phyloP scores from a whole-genome alignment of 2,888 invertebrate genomes.

The Cancer borealis region DNA sequence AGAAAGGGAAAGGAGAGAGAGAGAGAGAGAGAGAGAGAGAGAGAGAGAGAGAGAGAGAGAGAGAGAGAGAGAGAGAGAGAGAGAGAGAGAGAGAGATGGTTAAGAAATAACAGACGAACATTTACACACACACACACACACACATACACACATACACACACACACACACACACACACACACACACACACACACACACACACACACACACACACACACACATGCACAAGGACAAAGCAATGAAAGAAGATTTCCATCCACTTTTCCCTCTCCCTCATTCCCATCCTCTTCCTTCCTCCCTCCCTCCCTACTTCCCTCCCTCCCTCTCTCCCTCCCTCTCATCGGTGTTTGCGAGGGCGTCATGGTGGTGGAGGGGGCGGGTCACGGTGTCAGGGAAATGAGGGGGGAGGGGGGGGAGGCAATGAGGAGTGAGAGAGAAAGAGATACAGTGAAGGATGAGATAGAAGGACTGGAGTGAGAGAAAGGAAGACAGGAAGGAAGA shows the following conservation, averaged over 20 bases:
- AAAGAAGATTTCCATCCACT: too few relatives aligned
- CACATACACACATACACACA: background rate
- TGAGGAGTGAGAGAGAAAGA: background rate
- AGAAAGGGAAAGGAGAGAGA: background rate
- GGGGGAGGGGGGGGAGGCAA: background rate
- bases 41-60: background rate
- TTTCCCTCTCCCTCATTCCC: too few relatives aligned
- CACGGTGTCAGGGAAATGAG: too few relatives aligned
- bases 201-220: background rate
- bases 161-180: background rate
- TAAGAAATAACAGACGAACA: background rate
- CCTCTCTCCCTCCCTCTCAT: too few relatives aligned
- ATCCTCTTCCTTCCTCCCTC: too few relatives aligned
- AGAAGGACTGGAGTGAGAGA: background rate
- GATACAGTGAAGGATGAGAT: background rate
- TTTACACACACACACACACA: background rate
- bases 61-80: slow-evolving; percentile 7
- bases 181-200: background rate
- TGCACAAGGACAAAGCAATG: background rate
- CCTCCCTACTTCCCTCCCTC: too few relatives aligned
- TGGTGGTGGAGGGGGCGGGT: too few relatives aligned
- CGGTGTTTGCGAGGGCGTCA: too few relatives aligned
- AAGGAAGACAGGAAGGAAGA: background rate
- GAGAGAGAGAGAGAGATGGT: background rate
- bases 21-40: background rate